Evolutionary conservation across 1,140 invertebrate species (phyloP).

Genomic region (Hyposmocoma kahamanoa): DNA sequence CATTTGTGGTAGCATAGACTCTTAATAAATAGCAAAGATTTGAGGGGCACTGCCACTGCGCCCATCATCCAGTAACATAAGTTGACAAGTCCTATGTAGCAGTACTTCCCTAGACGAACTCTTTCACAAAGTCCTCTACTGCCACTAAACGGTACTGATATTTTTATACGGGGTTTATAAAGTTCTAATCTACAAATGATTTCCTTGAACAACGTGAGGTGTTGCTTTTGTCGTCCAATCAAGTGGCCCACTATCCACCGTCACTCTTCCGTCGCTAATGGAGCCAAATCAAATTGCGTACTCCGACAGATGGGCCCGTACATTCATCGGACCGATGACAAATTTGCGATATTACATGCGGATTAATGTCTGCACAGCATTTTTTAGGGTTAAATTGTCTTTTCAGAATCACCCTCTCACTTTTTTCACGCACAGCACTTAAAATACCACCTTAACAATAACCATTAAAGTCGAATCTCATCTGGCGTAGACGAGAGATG

Average conservation of each 20-base stretch:
- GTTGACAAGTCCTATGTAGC: too few species aligned
- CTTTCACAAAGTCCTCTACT: too few species aligned
- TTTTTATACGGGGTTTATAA: too few species aligned
- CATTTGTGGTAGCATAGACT: too few species aligned
- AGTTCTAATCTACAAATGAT: too few species aligned
- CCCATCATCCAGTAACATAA: too few species aligned
- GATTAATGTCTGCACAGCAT: slow-evolving; percentile 69
- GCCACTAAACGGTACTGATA: too few species aligned
- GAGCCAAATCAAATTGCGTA: slow-evolving; percentile 58
- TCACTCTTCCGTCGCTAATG: slow-evolving; percentile 43
- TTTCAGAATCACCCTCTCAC: slow-evolving; percentile 53
- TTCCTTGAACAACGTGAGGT: too few species aligned
- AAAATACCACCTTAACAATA: slow-evolving; percentile 17
- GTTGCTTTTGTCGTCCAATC: too few species aligned
- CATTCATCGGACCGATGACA: slow-evolving; percentile 56
- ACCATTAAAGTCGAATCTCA: slow-evolving; percentile 21
- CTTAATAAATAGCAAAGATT: too few species aligned
- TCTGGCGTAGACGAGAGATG: slow-evolving; percentile 16
- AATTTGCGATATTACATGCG: slow-evolving; percentile 72
- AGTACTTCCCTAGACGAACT: too few species aligned
- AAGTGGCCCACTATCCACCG: slow-evolving; percentile 31
- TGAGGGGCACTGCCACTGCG: too few species aligned
- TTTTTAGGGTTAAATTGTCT: slow-evolving; percentile 74
- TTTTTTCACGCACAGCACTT: slow-evolving; percentile 10
- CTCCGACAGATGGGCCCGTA: slow-evolving; percentile 54